Base-by-base conservation (phyloP, 2,797 vertebrate genomes). In the Melanotaenia parkinsoni region DNA sequence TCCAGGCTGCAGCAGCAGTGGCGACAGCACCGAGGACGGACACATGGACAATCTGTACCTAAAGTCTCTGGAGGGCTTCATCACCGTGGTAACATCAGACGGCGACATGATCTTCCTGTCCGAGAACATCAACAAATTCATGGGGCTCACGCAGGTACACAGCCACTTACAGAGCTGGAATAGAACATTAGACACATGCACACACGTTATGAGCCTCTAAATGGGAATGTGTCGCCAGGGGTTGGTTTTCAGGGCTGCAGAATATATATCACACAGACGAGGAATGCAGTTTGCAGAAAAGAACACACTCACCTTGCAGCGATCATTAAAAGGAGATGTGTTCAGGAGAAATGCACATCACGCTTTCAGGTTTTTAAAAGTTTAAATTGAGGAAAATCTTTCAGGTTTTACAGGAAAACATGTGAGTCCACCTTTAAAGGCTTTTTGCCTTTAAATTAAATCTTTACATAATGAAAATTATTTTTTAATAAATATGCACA, bases 81-180 rank as follows among this genome's bases (percentile, higher is more conserved):
- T 99, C 86, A 96, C 96, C 0, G 96, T 99, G 91, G 95, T 99
- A 83, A 99, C 98, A 45, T 96, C 98, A 40, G 98, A 99, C 35
- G 98, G 98, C 22, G 98, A 99, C 91, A 98, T 99, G 88, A 95
- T 99, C 90, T 99, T 98, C 88, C 89, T 99, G 86, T 99, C 98
- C 0, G 98, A 99, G 91, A 99, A 99, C 91, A 96, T 99, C 95
- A 98, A 93, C 95, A 99, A 98, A 84, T 98, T 96, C 83, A 96
- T 99, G 96, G 98, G 98, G 69, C 96, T 99, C 77, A 97, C 97
- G 16, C 97, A 99, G 97, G 98, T 99, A 93, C 82, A 24, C 12
- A 10, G 10, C 4, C 20, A 0, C 24, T 13, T 1, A 20, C 7
- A 37, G 24, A 33, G 8, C 33, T 4, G 4, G 30, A 32, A 16